Conservation (phyloP, 2,113 vertebrate genomes). For the Otis tarda region DNA sequence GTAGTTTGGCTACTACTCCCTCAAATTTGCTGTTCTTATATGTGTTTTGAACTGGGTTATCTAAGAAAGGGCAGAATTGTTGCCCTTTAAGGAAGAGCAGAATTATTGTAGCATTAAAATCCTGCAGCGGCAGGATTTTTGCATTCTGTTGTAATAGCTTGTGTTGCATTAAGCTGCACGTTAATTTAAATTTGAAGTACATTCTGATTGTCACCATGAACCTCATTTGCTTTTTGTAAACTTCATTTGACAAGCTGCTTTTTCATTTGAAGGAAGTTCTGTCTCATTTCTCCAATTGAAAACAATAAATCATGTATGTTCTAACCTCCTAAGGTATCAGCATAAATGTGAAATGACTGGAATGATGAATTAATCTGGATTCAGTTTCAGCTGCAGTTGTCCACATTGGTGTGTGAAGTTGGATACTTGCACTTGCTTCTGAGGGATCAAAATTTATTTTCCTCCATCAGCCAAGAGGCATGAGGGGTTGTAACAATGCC, state of each 20-base stretch:
- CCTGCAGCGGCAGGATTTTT: conserved; percentile 33
- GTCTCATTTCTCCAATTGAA: not conserved
- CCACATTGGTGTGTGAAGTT: conserved; percentile 8
- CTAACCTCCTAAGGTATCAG: not conserved
- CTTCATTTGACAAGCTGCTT: conserved; percentile 22
- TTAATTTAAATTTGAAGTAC: not conserved
- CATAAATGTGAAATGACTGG: not conserved
- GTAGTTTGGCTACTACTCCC: not conserved
- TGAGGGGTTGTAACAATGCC: conserved; percentile 4
- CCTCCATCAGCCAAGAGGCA: not conserved
- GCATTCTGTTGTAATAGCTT: not conserved
- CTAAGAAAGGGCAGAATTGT: not conserved
- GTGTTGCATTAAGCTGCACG: not conserved
- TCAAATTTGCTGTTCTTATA: not conserved
- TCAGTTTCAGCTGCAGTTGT: conserved; percentile 13
- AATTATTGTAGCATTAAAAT: conserved; percentile 41
- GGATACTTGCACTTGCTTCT: conserved; percentile 44
- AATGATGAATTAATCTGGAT: not conserved
- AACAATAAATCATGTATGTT: not conserved
- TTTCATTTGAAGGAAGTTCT: conserved; percentile 28
- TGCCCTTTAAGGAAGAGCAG: conserved; percentile 1
- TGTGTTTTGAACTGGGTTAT: not conserved
- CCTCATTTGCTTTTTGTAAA: not conserved
- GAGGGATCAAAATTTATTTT: conserved; percentile 54
- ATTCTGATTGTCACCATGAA: not conserved